Evolutionary conservation across 2,888 invertebrate genomes (phyloP).

Genomic region (Idaea dimidiata): DNA sequence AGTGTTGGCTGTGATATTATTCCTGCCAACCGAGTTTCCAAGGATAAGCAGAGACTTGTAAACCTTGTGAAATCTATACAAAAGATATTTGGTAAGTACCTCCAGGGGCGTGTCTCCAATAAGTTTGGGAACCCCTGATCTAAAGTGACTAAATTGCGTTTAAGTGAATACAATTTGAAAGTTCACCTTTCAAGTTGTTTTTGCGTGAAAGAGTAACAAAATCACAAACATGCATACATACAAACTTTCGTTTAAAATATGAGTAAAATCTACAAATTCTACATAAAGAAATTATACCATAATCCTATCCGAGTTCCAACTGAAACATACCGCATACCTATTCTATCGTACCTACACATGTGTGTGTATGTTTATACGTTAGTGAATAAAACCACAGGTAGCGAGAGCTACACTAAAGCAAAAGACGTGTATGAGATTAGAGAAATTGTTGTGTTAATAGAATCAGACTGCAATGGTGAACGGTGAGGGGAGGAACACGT

Average conservation of each 20-base stretch:
- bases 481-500: conserved; percentile 40
- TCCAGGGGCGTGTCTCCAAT: too few species aligned
- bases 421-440: conserved; percentile 42
- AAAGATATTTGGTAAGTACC: too few species aligned
- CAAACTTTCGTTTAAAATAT: not conserved
- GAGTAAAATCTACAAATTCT: too few species aligned
- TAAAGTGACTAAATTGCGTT: too few species aligned
- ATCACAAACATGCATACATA: not conserved
- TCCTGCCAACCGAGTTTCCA: too few species aligned
- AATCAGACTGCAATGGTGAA: conserved; percentile 37
- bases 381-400: conserved; percentile 7
- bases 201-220: too few species aligned
- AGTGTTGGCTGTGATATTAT: too few species aligned
- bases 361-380: not conserved
- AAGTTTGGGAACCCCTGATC: too few species aligned
- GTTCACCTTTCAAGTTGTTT: not conserved
- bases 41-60: too few species aligned
- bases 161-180: too few species aligned
- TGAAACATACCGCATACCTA: not conserved
- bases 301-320: not conserved
- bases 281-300: not conserved
- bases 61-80: too few species aligned
- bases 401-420: conserved; percentile 25
- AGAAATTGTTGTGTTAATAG: conserved; percentile 61
- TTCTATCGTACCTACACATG: not conserved